Conservation (phyloP, 2,797 vertebrate species). For the Schizopygopsis malacanthus region DNA sequence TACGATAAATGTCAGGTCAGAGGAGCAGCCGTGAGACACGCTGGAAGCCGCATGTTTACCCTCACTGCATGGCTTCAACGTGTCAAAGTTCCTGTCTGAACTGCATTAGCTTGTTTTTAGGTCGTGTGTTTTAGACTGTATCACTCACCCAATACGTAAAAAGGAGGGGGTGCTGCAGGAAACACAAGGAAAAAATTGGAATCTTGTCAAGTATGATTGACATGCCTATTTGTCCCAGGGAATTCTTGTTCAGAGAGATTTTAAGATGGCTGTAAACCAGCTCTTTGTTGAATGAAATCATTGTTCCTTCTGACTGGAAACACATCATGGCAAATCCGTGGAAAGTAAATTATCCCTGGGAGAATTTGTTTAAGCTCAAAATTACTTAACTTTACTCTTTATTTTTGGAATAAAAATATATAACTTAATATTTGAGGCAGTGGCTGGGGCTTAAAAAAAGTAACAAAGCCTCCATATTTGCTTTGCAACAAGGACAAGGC, state of each 20-base stretch:
- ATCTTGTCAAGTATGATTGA: conserved; percentile 80
- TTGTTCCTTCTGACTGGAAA: conserved; percentile 72
- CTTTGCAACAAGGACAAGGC: conserved; percentile 50
- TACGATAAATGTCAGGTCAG: conserved; percentile 71
- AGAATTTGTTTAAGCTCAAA: conserved; percentile 72
- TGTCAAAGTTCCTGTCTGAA: conserved; percentile 75
- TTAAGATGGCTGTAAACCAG: conserved; percentile 71
- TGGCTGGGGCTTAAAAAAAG: conserved; percentile 55
- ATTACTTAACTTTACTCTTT: conserved; percentile 70
- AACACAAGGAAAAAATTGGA: conserved; percentile 75
- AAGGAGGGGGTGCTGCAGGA: conserved; percentile 65
- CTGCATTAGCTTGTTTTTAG: conserved; percentile 68
- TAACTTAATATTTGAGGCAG: conserved; percentile 69
- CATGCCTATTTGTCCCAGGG: conserved; percentile 74
- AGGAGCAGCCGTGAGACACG: conserved; percentile 69
- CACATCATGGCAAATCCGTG: conserved; percentile 67
- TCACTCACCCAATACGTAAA: conserved; percentile 63
- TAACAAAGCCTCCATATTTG: conserved; percentile 46
- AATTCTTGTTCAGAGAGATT: conserved; percentile 77
- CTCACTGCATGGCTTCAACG: conserved; percentile 70
- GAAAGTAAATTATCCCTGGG: conserved; percentile 73
- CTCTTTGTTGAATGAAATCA: conserved; percentile 68
- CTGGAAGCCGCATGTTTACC: conserved; percentile 70
- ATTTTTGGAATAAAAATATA: conserved; percentile 73
- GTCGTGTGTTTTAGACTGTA: conserved; percentile 71